Conservation (phyloP, 1,140 invertebrate species). For the Brachystomella parvula region DNA sequence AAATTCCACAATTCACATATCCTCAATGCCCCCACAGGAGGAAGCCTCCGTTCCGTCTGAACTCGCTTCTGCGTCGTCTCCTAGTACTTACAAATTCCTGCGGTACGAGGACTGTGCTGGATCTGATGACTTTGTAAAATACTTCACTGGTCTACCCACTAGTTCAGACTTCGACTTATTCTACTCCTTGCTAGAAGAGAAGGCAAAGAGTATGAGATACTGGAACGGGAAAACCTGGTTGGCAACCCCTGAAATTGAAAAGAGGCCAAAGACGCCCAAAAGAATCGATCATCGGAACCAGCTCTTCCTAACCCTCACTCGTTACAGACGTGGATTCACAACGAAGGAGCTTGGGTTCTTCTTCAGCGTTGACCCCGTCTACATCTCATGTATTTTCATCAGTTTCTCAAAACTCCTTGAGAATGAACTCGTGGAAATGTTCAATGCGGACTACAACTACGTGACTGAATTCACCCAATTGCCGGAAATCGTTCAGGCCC, state of each 20-base stretch:
- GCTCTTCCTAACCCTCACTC: background rate
- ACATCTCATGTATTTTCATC: background rate
- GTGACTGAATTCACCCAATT: background rate
- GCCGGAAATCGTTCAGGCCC: background rate
- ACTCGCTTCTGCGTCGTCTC: background rate
- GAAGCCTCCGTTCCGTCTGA: too few species aligned
- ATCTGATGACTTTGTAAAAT: background rate
- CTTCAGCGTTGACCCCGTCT: background rate
- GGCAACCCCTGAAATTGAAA: background rate
- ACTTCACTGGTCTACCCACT: background rate
- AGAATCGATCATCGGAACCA: background rate
- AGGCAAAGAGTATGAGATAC: background rate
- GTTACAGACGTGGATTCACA: background rate
- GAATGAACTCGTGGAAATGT: background rate
- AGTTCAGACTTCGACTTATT: background rate
- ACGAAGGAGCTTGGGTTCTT: constrained; percentile 8
- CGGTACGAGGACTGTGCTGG: background rate
- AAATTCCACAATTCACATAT: background rate
- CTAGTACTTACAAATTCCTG: background rate
- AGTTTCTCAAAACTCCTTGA: background rate
- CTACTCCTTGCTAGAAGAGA: background rate
- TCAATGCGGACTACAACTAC: background rate
- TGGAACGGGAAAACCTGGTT: constrained; percentile 2
- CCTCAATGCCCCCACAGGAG: too few species aligned
- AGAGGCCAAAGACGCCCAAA: background rate